These are phyloP conservation scores for Charina bottae DNA, from an alignment of 2,113 vertebrate genomes.

Conservation along the genomic window DNA sequence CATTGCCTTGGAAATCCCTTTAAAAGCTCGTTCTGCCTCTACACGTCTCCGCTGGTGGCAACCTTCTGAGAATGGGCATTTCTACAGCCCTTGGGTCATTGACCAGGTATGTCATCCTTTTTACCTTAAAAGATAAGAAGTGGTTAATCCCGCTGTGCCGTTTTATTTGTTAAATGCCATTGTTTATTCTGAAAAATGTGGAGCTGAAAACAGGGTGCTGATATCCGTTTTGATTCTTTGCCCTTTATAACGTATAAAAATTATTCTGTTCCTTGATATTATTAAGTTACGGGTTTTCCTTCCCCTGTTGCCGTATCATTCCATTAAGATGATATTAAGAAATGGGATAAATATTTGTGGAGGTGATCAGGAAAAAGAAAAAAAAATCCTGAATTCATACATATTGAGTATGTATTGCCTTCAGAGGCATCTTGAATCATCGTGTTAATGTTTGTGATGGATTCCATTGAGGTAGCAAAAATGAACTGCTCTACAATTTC, in stretches of 20 bases:
- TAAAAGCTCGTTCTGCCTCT: conserved; percentile 85
- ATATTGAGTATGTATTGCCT: neutral
- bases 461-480: neutral
- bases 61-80: conserved; percentile 92
- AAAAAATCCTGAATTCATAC: neutral
- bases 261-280: neutral
- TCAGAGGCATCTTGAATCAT: neutral
- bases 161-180: neutral
- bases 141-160: neutral
- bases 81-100: conserved; percentile 97
- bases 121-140: rapidly evolving
- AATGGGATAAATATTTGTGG: neutral
- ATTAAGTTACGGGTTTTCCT: neutral
- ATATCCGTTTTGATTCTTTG: neutral
- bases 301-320: neutral
- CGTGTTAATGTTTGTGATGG: no score
- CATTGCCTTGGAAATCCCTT: conserved; percentile 91
- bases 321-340: neutral
- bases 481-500: neutral
- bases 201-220: neutral
- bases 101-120: conserved; percentile 78
- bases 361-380: neutral
- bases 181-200: neutral
- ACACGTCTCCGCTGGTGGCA: conserved; percentile 98
- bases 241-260: neutral